These are phyloP conservation scores for Gibbula magus DNA, from an alignment of 2,888 invertebrate genomes.

Conservation along the genomic window DNA sequence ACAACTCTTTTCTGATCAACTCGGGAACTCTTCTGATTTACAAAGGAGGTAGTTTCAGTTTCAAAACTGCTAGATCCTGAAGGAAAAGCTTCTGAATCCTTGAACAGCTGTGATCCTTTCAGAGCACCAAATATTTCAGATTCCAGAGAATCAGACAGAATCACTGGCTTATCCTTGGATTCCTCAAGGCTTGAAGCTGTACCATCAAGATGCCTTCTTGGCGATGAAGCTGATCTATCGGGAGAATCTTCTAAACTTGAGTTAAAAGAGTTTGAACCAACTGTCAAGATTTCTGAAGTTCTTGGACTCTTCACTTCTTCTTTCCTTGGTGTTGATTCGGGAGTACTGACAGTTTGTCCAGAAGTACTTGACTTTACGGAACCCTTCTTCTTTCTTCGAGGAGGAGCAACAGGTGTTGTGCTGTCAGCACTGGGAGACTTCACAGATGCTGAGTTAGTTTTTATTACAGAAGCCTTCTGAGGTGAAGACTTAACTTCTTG, in stretches of 20 bases:
- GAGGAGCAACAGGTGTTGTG: slow-evolving; percentile 8
- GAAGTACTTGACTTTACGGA: background rate
- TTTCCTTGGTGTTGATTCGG: background rate
- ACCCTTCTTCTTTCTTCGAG: slow-evolving; percentile 10
- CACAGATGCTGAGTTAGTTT: background rate
- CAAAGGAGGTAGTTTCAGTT: background rate
- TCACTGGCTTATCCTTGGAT: background rate
- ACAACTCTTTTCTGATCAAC: background rate
- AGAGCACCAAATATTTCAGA: slow-evolving; percentile 21
- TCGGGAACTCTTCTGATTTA: background rate
- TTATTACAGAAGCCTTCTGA: background rate
- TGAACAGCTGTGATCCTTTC: background rate
- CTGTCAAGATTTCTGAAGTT: background rate
- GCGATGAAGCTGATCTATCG: background rate
- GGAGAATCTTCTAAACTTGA: background rate
- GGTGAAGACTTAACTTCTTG: background rate
- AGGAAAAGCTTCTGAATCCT: background rate
- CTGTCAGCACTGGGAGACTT: background rate
- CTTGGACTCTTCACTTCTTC: background rate
- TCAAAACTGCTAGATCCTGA: background rate
- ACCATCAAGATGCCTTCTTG: too few relatives aligned
- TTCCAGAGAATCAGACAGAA: slow-evolving; percentile 6
- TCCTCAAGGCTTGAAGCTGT: background rate
- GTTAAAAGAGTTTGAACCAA: background rate
- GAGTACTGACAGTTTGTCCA: background rate